Base-by-base conservation (phyloP, 2,113 vertebrate species). In the Coregonus clupeaformis region DNA sequence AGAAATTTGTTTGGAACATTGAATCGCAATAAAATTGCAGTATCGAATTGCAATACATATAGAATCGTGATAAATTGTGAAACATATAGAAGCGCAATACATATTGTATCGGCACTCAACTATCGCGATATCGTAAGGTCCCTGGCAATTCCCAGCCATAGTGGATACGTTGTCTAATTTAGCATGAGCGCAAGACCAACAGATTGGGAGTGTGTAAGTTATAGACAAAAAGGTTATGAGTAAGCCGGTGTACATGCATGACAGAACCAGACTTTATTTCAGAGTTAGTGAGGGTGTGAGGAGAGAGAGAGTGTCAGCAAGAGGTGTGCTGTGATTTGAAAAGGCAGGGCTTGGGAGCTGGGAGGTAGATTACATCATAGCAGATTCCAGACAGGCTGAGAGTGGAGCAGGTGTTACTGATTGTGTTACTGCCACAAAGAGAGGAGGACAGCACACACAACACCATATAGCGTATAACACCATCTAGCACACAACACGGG, bases 361-460 rank as follows among this genome's bases (percentile, higher is more conserved):
- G 2, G 29, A 27, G 25, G 70, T 27, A 69, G 84, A 74, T 89
- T 85, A 91, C 82, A 60, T 93, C 89, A 92, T 84, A 16, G 77
- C 81, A 82, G 86, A 87, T 89, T 88, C 87, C 83, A 92, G 91
- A 90, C 87, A 64, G 79, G 11, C 81, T 72, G 82, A 84, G 85
- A 88, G 84, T 30, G 27, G 88, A 90, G 76, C 90, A 91, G 90
- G 87, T 92, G 89, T 91, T 92, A 25, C 52, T 24, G 27, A 1
- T 68, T 59, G 80, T 71, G 83, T 89, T 84, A 81, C 68, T 0
- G 2, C 63, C 60, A 42, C 6, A 47, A 60, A 4, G 14, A 63
- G 77, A 72, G 73, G 76, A 70, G 77, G 32, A n/a, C 30, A 27
- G 25, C 65, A 20, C 66, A 57, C 60, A 67, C 68, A 25, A 36